These are phyloP conservation scores for Rotaria macrura DNA, from an alignment of 2,888 invertebrate species.

Conservation along the genomic window DNA sequence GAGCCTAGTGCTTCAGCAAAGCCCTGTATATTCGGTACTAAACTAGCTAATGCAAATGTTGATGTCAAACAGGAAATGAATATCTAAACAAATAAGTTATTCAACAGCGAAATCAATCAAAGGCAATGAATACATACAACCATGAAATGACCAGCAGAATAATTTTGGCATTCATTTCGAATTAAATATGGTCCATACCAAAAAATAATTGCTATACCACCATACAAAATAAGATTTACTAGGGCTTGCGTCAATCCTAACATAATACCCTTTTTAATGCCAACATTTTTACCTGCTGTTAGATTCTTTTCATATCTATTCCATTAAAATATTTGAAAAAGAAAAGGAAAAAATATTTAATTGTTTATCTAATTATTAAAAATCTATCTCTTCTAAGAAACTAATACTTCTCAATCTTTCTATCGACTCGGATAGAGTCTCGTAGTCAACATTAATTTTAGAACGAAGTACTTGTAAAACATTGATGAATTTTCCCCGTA, in stretches of 20 bases:
- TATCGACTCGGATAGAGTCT: no score
- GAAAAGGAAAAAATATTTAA: no score
- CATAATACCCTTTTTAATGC: background rate
- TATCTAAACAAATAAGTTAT: background rate
- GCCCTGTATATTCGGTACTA: constrained; percentile 42
- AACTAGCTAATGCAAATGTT: constrained; percentile 47
- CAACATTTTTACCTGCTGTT: background rate
- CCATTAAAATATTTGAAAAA: no score
- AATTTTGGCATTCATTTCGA: background rate
- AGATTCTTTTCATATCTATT: background rate
- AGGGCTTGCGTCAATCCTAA: background rate
- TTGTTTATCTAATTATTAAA: no score
- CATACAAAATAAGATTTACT: constrained; percentile 19
- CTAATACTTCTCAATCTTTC: no score
- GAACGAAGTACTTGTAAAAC: background rate
- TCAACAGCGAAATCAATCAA: background rate
- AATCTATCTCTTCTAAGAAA: no score
- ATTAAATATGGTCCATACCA: constrained; percentile 46
- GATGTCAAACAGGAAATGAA: constrained; percentile 38
- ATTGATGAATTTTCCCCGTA: no score
- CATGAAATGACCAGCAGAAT: background rate
- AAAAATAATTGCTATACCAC: constrained; percentile 46
- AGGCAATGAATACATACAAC: background rate
- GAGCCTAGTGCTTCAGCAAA: constrained; percentile 44
- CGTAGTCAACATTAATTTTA: no score